Base-by-base conservation (phyloP, 1,140 invertebrate genomes). In the Drosophila lowei region DNA sequence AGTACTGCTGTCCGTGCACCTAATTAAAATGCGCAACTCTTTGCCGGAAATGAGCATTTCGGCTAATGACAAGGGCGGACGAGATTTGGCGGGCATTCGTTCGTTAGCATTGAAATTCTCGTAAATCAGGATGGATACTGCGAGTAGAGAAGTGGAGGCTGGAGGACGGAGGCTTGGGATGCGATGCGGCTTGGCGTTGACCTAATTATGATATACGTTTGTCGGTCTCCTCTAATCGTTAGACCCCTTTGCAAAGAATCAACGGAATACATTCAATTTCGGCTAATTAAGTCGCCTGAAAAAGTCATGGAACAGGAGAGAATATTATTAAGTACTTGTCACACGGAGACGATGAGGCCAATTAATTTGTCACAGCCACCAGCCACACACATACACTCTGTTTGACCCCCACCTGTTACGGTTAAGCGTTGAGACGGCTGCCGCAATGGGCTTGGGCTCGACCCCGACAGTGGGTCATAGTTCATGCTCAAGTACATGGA, bases 21-120 rank as follows among this genome's bases (percentile, higher is more conserved):
- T 88, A 83, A 88, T 88, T 88, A 88, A 88, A 88, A 88, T 88
- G 78, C 83, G 78, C 83, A 88, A 88, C 83, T 83, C 83, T 88
- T 86, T 86, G 63, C 74, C 84, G 83, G 83, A 88, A 88, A 88
- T 88, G 84, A 83, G 84, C 78, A 78, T 88, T 88, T 77, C 70
- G 72, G 78, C 72, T 88, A 88, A 88, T 88, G 83, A 88, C 83
- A 81, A 62, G 44, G 63, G 52, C 64, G 48, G 56, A 50, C 58
- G 58, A 65, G 70, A 57, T 73, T 60, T 48, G 52, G 16, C 44
- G 64, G 70, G 72, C 11, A 3, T 38, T 30, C 28, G 23, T 86
- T 81, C 77, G 59, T 59, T 72, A 50, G 58, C 80, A 71, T 72
- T 81, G 56, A 65, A 86, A 86, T 4, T 1, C 34, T 13, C 34